Evolutionary conservation across 2,113 vertebrate species (phyloP).

Genomic region (Nothobranchius kuhntae): DNA sequence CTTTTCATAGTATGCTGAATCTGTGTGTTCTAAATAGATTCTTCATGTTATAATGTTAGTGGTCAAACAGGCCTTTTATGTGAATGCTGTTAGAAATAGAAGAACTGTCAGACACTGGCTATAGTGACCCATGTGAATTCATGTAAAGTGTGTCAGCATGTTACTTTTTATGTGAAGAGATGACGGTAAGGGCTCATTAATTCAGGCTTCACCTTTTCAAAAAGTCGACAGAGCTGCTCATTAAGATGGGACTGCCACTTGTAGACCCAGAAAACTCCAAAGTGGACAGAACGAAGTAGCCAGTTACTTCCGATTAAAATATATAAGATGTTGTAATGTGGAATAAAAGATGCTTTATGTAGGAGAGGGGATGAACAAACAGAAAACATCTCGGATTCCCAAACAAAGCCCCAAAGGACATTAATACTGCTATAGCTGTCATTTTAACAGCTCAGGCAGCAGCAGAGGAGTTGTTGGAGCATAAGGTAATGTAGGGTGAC

Average conservation of each 20-base stretch:
- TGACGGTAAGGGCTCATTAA: constrained; percentile 39
- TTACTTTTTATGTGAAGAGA: constrained; percentile 3
- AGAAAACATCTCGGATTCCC: constrained; percentile 55
- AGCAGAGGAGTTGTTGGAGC: constrained; percentile 11
- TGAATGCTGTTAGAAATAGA: not conserved
- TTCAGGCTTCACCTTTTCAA: constrained; percentile 31
- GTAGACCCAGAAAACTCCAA: constrained; percentile 28
- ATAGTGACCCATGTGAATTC: not conserved
- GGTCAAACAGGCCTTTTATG: no score
- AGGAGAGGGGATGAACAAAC: constrained; percentile 32
- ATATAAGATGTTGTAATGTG: not conserved
- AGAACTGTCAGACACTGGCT: not conserved
- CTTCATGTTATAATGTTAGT: not conserved
- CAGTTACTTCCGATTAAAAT: not conserved
- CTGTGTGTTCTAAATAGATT: not conserved
- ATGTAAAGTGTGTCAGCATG: constrained; percentile 10
- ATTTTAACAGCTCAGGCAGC: constrained; percentile 40
- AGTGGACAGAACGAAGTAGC: constrained; percentile 4
- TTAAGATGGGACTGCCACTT: constrained; percentile 27
- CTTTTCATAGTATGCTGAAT: not conserved
- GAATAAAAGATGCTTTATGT: not conserved
- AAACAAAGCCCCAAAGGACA: constrained; percentile 3
- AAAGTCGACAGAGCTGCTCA: constrained; percentile 14
- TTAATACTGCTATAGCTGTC: constrained; percentile 62
- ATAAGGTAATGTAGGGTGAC: constrained; percentile 20